phyloP scores from a whole-genome alignment of 2,888 invertebrate species.

The Drosophila kuntzei region DNA sequence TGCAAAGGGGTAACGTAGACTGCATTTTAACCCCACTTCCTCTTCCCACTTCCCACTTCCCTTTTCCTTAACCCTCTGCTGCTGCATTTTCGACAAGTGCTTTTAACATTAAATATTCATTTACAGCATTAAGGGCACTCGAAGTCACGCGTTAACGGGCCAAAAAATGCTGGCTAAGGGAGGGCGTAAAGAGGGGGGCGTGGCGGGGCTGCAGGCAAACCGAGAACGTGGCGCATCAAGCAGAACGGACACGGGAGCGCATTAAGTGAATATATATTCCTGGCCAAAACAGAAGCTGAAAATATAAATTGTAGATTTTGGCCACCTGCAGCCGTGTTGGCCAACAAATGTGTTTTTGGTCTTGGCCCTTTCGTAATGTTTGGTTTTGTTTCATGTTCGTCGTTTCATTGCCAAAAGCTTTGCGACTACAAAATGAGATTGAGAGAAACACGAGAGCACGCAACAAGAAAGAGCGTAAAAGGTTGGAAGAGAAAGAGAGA shows the following conservation, averaged over 20 bases:
- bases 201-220: conserved; percentile 46
- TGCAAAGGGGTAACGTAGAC: conserved; percentile 35
- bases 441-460: conserved; percentile 14
- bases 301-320: conserved; percentile 26
- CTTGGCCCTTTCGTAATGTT: conserved; percentile 26
- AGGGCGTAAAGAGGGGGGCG: not conserved
- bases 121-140: conserved; percentile 82
- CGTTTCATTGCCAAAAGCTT: conserved; percentile 59
- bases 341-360: conserved; percentile 35
- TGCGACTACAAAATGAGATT: conserved; percentile 7
- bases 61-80: conserved; percentile 19
- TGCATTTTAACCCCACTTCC: conserved; percentile 43
- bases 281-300: conserved; percentile 21
- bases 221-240: conserved; percentile 75
- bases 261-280: conserved; percentile 76
- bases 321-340: conserved; percentile 64
- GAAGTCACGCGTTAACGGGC: conserved; percentile 80
- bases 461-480: not conserved
- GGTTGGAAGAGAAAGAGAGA: not conserved
- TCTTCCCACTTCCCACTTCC: not conserved
- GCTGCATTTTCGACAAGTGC: conserved; percentile 81
- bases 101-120: conserved; percentile 83
- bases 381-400: conserved; percentile 56
- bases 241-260: conserved; percentile 74
- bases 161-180: conserved; percentile 37